Conservation (phyloP, 92 coral and sea anemone genomes). For the Porites cylindrica region DNA sequence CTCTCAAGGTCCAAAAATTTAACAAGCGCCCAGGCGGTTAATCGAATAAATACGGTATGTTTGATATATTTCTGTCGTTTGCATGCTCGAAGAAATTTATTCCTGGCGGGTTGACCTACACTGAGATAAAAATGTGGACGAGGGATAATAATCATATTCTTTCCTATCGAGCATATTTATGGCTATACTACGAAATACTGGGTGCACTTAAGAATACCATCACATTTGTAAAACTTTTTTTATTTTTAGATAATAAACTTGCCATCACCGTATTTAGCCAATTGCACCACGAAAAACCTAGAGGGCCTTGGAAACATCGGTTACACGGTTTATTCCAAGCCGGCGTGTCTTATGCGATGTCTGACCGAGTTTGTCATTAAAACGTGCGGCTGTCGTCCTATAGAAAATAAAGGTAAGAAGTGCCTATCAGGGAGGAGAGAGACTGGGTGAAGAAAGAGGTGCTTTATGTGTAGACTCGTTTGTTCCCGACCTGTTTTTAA, state of each 20-base stretch:
- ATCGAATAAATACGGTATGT: neutral
- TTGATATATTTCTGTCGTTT: neutral
- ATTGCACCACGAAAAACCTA: conserved; percentile 4
- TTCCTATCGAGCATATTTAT: too few relatives aligned
- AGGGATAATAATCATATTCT: too few relatives aligned
- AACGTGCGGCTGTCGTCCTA: conserved; percentile 1
- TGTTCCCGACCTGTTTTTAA: too few relatives aligned
- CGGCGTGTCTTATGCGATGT: conserved; percentile 34
- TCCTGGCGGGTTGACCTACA: too few relatives aligned
- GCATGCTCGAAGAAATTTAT: too few relatives aligned
- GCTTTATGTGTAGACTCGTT: too few relatives aligned
- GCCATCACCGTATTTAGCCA: conserved; percentile 7
- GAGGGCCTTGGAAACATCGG: neutral
- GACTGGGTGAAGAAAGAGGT: too few relatives aligned
- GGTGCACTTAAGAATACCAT: neutral
- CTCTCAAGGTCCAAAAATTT: neutral
- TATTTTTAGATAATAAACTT: conserved; percentile 23
- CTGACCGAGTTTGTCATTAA: neutral
- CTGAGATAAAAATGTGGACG: too few relatives aligned
- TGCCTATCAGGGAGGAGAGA: too few relatives aligned
- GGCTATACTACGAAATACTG: neutral
- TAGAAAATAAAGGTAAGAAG: conserved; percentile 17
- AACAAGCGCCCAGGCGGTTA: neutral
- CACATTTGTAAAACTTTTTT: neutral
- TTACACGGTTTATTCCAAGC: conserved; percentile 13